These are phyloP conservation scores for Cheilosia urbana DNA, from an alignment of 2,888 invertebrate genomes.

Conservation along the genomic window DNA sequence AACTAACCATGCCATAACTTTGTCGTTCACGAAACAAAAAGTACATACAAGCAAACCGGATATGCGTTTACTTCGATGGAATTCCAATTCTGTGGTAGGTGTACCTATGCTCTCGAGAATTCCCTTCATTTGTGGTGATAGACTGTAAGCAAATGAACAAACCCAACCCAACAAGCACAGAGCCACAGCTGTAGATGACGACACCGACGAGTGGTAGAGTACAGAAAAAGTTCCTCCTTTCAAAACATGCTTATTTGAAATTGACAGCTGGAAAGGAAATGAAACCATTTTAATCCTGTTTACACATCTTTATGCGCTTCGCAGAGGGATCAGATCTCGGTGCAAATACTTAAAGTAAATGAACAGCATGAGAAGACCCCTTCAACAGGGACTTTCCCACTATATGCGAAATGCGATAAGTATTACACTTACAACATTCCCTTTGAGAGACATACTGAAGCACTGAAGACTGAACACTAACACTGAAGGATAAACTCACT, in stretches of 20 bases:
- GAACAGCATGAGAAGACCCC: conserved; percentile 18
- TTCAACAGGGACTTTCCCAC: not conserved
- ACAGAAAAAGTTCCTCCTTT: conserved; percentile 41
- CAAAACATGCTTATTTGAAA: conserved; percentile 42
- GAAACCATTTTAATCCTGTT: conserved; percentile 62
- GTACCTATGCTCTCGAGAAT: conserved; percentile 5
- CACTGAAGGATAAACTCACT: conserved; percentile 27
- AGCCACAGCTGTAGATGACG: not conserved
- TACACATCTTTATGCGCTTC: conserved; percentile 52
- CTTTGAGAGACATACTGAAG: conserved; percentile 31
- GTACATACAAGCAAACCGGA: not conserved
- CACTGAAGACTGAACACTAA: too few species aligned
- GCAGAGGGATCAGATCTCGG: conserved; percentile 28
- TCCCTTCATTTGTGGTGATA: not conserved
- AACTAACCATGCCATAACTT: not conserved
- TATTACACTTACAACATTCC: not conserved
- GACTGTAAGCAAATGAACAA: not conserved
- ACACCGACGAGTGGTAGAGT: not conserved
- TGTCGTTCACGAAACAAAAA: not conserved
- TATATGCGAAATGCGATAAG: not conserved
- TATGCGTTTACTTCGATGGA: conserved; percentile 6
- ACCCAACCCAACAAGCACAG: not conserved
- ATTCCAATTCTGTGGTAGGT: conserved; percentile 3
- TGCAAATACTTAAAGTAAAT: conserved; percentile 54
- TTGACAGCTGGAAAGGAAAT: conserved; percentile 56